Percentiles rank a stretch among this genome's conserved stretches.
These are phyloP conservation scores for Drosophila orena DNA, from an alignment of 1,140 invertebrate genomes.

Conservation along the genomic window DNA sequence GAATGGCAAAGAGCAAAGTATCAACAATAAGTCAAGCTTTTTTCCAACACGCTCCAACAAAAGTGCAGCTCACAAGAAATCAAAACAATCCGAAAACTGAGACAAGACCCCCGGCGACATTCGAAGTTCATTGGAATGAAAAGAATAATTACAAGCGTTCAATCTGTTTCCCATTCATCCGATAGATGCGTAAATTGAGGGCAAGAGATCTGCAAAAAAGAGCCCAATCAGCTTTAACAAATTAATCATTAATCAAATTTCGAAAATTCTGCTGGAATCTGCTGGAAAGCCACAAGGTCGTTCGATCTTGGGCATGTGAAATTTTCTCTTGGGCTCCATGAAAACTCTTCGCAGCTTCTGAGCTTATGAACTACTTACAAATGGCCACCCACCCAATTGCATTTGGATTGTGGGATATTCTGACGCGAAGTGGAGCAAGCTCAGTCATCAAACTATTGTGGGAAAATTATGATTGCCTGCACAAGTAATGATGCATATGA, in stretches of 20 bases:
- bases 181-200: neutral
- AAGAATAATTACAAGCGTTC: slow-evolving; percentile 19
- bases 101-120: neutral
- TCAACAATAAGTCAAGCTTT: slow-evolving; percentile 11
- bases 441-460: slow-evolving; percentile 19
- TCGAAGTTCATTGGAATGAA: slow-evolving; percentile 15
- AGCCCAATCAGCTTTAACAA: too few species aligned
- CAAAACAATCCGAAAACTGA: slow-evolving; percentile 1
- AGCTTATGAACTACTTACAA: slow-evolving; percentile 16
- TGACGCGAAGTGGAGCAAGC: slow-evolving; percentile 19
- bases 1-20: slow-evolving; percentile 30
- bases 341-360: slow-evolving; percentile 5
- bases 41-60: slow-evolving; percentile 9
- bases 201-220: too few species aligned
- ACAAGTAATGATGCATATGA: neutral
- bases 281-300: slow-evolving; percentile 3
- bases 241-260: too few species aligned
- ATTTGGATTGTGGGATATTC: slow-evolving; percentile 49
- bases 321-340: neutral
- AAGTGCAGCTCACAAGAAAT: neutral
- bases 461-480: slow-evolving; percentile 35
- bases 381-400: slow-evolving; percentile 35
- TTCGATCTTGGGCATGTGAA: neutral
- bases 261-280: too few species aligned
- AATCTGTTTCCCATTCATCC: slow-evolving; percentile 3